Evolutionary conservation across 1,140 invertebrate species (phyloP).

Genomic region (Bombus confusus): DNA sequence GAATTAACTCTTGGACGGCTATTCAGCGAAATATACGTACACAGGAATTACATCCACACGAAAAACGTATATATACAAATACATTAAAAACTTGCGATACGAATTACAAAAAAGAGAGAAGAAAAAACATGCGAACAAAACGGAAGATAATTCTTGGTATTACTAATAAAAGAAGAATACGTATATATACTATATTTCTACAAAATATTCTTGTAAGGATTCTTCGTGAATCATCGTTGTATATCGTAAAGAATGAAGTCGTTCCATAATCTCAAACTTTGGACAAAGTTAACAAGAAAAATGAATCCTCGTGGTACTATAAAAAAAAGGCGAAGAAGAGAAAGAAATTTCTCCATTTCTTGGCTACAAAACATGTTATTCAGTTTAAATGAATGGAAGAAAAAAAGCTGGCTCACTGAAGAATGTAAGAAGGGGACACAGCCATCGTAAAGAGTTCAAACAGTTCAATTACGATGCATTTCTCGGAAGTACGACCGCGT

Average conservation of each 20-base stretch:
- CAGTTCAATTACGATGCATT: constrained; percentile 25
- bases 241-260: not conserved
- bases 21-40: not conserved
- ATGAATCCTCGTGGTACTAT: not conserved
- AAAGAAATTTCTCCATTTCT: not conserved
- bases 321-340: not conserved
- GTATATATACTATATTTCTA: no score
- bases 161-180: no score
- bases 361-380: not conserved
- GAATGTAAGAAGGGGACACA: not conserved
- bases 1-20: not conserved
- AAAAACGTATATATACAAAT: not conserved
- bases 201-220: not conserved
- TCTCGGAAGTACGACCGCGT: not conserved
- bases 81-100: not conserved
- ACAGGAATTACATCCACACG: not conserved
- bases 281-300: not conserved
- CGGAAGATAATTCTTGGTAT: not conserved
- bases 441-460: not conserved
- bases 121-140: not conserved
- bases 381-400: not conserved
- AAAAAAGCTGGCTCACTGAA: not conserved
- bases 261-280: not conserved
- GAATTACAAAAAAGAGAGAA: not conserved
- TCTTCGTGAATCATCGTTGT: not conserved